These are phyloP conservation scores for Petrocephalus sullivani DNA, from an alignment of 2,797 vertebrate genomes.

Conservation along the genomic window DNA sequence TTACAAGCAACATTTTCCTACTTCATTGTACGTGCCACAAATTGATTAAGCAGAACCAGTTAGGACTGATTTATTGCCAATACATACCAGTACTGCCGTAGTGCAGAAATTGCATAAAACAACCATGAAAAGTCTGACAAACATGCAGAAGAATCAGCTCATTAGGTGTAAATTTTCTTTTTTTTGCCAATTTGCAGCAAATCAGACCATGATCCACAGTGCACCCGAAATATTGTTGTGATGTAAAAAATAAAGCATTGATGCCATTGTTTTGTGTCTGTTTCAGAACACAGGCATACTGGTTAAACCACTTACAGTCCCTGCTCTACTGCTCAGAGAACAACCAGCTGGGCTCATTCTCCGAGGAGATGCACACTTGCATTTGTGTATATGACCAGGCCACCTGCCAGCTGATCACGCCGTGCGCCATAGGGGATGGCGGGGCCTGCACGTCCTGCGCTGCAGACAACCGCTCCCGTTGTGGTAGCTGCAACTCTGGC, in stretches of 20 bases:
- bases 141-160: constrained; percentile 2
- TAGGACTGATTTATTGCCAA: neutral
- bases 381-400: constrained; percentile 82
- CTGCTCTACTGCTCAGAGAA: constrained; percentile 93
- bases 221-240: neutral
- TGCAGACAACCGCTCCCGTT: constrained; percentile 85
- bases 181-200: constrained; percentile 1
- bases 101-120: neutral
- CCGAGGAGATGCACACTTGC: constrained; percentile 85
- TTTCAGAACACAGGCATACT: constrained; percentile 78
- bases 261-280: constrained; percentile 26
- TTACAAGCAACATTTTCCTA: neutral
- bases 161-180: neutral
- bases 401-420: constrained; percentile 72
- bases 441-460: constrained; percentile 73
- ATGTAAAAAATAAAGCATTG: constrained; percentile 37
- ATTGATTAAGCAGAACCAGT: constrained; percentile 15
- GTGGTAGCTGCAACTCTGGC: constrained; percentile 81
- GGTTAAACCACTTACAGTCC: constrained; percentile 88
- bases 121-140: neutral
- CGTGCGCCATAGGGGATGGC: constrained; percentile 78
- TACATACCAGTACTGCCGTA: neutral
- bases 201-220: neutral
- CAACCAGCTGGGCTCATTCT: constrained; percentile 85
- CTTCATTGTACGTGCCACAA: neutral